Percentiles rank a stretch among this genome's conserved stretches.
These are phyloP conservation scores for Sweltsa coloradensis DNA, from an alignment of 1,140 invertebrate species.

Conservation along the genomic window DNA sequence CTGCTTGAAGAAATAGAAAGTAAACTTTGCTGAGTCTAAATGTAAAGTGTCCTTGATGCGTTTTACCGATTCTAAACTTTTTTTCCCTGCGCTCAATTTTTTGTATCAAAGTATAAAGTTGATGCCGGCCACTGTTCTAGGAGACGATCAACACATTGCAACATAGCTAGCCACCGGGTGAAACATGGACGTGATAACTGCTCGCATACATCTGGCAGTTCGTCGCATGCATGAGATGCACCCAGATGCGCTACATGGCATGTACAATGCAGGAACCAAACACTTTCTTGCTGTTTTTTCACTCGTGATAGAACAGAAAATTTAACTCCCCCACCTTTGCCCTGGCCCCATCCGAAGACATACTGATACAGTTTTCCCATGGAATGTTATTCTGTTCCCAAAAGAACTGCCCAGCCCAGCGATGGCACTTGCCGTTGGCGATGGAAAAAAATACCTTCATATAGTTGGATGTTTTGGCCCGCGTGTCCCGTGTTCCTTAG, in stretches of 20 bases:
- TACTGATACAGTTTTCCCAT: conserved; percentile 6
- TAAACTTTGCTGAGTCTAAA: neutral
- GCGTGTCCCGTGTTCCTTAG: too few relatives aligned
- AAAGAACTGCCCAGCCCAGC: too few relatives aligned
- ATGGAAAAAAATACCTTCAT: too few relatives aligned
- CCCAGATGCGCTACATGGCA: conserved; percentile 12
- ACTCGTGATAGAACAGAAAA: conserved; percentile 6
- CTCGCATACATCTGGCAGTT: conserved; percentile 6
- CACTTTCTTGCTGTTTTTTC: neutral
- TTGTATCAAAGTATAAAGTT: conserved; percentile 1
- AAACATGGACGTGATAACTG: conserved; percentile 3
- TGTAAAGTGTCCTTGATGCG: neutral
- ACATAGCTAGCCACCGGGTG: conserved; percentile 9
- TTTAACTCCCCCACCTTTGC: conserved; percentile 9
- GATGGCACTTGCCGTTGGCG: too few relatives aligned
- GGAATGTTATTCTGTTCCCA: conserved; percentile 10
- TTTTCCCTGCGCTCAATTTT: neutral
- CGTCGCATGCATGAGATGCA: conserved; percentile 7
- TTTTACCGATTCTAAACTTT: neutral
- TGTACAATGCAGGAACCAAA: conserved; percentile 11
- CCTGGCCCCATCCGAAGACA: conserved; percentile 4
- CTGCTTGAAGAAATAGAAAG: conserved; percentile 1
- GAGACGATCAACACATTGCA: conserved; percentile 1
- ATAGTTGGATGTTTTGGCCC: too few relatives aligned
- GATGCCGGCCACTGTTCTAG: conserved; percentile 2